Base-by-base conservation (phyloP, 2,888 invertebrate genomes). In the Netelia virgata region DNA sequence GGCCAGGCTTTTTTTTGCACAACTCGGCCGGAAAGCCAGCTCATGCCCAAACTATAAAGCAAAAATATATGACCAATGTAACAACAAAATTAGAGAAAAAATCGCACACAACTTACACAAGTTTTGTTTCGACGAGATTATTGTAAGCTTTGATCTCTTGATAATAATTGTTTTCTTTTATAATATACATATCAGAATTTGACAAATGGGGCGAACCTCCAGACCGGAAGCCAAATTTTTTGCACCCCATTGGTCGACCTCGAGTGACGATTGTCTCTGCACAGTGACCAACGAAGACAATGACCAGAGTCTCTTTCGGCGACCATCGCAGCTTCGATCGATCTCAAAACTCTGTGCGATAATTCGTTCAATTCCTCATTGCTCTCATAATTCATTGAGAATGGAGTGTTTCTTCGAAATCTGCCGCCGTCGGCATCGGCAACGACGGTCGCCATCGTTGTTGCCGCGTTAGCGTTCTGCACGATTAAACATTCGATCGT, bases 1-100 rank as follows among this genome's bases (percentile, higher is more conserved):
- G 94, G 93, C 90, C 94, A 94, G 11, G 93, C 91, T 43, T 93
- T 90, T 82, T 89, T 91, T 78, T 90, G 91, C 18, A 93, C 87
- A 55, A 95, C 87, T 87, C 94, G 94, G 0, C 96, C 96, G 0
- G 96, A 96, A 8, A 96, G 92, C 97, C 97, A 97, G 83, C 97
- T 96, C 93, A 97, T 95, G n/a, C 96, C 97, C 83, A 96, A 95
- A 91, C 97, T 97, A 93, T n/a, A 93, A 94, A 84, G n/a, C n/a
- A 74, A 64, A 36, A 57, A 57, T 53, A n/a, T 70, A 18, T 16
- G 16, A n/a, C 28, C 69, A 11, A 23, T 16, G 18, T 9, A 55
- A 1, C 5, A 43, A 2, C 1, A 43, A 47, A 47, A 47, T 14
- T 47, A 47, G 3, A 47, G 14, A 47, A 47, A 47, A 47, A 47